Evolutionary conservation across 2,113 vertebrate species (phyloP).

Genomic region (Acinonyx jubatus): DNA sequence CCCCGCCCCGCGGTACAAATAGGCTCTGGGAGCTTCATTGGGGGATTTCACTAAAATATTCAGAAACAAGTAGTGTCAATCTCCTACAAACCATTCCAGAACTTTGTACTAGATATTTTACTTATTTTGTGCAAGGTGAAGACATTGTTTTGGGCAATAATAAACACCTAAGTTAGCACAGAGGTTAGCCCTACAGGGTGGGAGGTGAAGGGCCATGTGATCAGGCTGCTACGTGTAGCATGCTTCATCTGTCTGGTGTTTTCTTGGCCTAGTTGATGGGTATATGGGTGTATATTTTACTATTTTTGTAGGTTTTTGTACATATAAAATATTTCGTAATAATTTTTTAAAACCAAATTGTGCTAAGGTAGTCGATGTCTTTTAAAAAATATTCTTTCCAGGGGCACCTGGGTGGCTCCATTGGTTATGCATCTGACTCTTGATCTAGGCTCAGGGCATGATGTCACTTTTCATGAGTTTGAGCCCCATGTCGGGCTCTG

Average conservation of each 20-base stretch:
- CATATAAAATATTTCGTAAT: neutral
- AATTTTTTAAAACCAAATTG: neutral
- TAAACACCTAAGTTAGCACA: neutral
- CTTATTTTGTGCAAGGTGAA: neutral
- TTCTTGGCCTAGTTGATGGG: neutral
- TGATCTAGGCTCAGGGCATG: too few species aligned
- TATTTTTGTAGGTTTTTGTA: neutral
- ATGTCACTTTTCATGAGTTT: too few species aligned
- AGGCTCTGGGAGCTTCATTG: neutral
- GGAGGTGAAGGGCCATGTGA: neutral
- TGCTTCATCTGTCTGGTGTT: neutral
- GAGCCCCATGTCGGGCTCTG: too few species aligned
- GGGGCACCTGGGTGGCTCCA: neutral
- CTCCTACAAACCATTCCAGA: neutral
- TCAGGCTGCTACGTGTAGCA: neutral
- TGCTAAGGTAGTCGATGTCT: neutral
- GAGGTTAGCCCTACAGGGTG: neutral
- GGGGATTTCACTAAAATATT: neutral
- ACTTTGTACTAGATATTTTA: neutral
- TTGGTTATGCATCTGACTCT: too few species aligned
- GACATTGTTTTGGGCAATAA: neutral
- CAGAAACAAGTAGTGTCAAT: neutral
- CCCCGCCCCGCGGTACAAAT: neutral
- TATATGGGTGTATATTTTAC: neutral
- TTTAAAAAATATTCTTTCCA: neutral